Percentiles rank a stretch among this genome's conserved stretches.
Conservation (phyloP, 2,888 invertebrate genomes). For the Parascotia fuliginaria region DNA sequence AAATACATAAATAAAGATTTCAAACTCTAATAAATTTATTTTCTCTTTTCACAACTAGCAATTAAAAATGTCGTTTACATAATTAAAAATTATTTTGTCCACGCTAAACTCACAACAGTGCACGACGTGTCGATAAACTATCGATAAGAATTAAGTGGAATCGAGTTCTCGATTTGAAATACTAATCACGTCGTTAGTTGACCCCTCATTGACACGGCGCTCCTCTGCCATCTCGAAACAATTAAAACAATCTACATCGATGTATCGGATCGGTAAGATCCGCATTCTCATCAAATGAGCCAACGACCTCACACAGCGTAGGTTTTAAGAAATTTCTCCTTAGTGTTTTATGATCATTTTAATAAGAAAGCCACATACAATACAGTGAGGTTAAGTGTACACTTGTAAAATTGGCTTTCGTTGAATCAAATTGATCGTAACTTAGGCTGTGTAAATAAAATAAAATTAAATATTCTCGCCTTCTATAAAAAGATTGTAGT, state of each 20-base stretch:
- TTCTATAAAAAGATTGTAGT: conserved; percentile 12
- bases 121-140: conserved; percentile 41
- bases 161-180: conserved; percentile 50
- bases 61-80: conserved; percentile 43
- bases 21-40: conserved; percentile 29
- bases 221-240: conserved; percentile 61
- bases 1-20: conserved; percentile 18
- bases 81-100: conserved; percentile 39
- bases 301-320: conserved; percentile 51
- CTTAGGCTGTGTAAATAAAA: conserved; percentile 33
- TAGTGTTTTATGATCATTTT: conserved; percentile 50
- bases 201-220: conserved; percentile 69
- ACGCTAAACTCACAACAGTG: conserved; percentile 33
- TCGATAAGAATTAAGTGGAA: conserved; percentile 43
- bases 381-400: conserved; percentile 42
- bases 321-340: conserved; percentile 41
- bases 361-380: conserved; percentile 44
- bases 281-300: conserved; percentile 55
- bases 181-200: conserved; percentile 63
- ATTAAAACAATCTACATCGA: conserved; percentile 72
- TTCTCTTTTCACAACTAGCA: conserved; percentile 31
- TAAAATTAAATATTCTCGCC: conserved; percentile 17
- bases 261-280: conserved; percentile 54
- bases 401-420: conserved; percentile 42
- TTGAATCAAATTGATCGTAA: conserved; percentile 35